These are phyloP conservation scores for Zaprionus davidi DNA, from an alignment of 1,140 invertebrate genomes.

Conservation along the genomic window DNA sequence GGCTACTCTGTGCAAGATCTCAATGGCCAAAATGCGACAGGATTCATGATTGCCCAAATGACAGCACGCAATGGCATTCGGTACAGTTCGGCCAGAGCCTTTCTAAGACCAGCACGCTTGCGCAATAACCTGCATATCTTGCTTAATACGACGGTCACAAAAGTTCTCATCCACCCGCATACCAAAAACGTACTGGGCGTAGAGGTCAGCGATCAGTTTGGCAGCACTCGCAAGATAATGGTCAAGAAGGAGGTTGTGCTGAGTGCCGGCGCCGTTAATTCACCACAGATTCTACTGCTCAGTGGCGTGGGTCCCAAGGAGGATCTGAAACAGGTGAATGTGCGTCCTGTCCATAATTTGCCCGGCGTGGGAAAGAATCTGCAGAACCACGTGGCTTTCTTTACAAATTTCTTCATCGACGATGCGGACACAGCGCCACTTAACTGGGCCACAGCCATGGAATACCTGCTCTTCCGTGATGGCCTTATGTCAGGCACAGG, in stretches of 20 bases:
- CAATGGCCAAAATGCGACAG: slow-evolving; percentile 92
- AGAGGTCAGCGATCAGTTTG: slow-evolving; percentile 86
- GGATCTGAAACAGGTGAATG: slow-evolving; percentile 87
- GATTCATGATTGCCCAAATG: slow-evolving; percentile 93
- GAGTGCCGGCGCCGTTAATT: slow-evolving; percentile 90
- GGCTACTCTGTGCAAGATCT: slow-evolving; percentile 92
- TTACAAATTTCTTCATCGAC: slow-evolving; percentile 91
- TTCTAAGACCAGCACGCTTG: slow-evolving; percentile 90
- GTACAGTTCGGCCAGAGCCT: slow-evolving; percentile 92
- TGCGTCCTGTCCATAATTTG: slow-evolving; percentile 89
- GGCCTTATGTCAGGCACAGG: slow-evolving; percentile 93
- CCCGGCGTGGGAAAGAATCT: slow-evolving; percentile 95
- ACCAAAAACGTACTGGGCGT: slow-evolving; percentile 86
- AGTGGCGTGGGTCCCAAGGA: slow-evolving; percentile 92
- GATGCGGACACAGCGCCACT: slow-evolving; percentile 92
- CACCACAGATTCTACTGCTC: slow-evolving; percentile 92
- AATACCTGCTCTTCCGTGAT: slow-evolving; percentile 92
- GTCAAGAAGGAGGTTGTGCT: slow-evolving; percentile 92
- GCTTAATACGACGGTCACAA: slow-evolving; percentile 90
- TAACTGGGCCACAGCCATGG: slow-evolving; percentile 95
- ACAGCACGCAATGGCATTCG: slow-evolving; percentile 95
- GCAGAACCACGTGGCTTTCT: slow-evolving; percentile 93
- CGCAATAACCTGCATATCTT: slow-evolving; percentile 91
- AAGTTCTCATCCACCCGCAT: slow-evolving; percentile 88
- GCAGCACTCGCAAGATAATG: slow-evolving; percentile 87